A percentile compares a stretch with the other conserved stretches of the same genome.
Conservation (phyloP, 2,888 invertebrate species). For the Troilus luridus region DNA sequence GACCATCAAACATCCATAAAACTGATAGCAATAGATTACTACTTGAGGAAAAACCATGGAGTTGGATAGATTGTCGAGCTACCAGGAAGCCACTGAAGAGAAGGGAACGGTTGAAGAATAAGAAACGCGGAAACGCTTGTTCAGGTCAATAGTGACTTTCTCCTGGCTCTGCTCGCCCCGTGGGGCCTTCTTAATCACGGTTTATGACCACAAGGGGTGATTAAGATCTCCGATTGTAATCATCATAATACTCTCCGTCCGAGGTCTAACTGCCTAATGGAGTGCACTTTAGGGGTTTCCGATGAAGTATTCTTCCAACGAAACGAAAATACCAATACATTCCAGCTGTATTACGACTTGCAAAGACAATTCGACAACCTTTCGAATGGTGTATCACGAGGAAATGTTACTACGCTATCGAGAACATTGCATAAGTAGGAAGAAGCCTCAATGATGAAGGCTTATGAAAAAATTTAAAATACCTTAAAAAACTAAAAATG, state of each 20-base stretch:
- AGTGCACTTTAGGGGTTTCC: background rate
- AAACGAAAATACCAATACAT: background rate
- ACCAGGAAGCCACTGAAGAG: slow-evolving; percentile 1
- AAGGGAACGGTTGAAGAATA: slow-evolving; percentile 4
- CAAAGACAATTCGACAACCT: too few relatives aligned
- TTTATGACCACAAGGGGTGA: background rate
- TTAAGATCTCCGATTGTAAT: background rate
- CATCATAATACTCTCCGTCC: background rate
- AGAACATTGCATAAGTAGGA: too few relatives aligned
- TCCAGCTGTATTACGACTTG: too few relatives aligned
- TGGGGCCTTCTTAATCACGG: background rate
- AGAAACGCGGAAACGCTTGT: background rate
- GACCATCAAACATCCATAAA: too few relatives aligned
- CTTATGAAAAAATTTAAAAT: too few relatives aligned
- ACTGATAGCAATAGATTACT: too few relatives aligned
- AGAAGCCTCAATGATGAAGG: too few relatives aligned
- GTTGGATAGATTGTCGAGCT: background rate
- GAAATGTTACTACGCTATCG: too few relatives aligned
- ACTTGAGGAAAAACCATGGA: too few relatives aligned
- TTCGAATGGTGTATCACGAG: too few relatives aligned
- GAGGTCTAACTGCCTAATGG: background rate
- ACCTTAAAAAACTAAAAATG: too few relatives aligned
- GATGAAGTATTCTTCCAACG: background rate
- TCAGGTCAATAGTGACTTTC: background rate
- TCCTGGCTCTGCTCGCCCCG: background rate